Evolutionary conservation across 2,888 invertebrate genomes (phyloP), one percentile per base, ranked within the genome.

Genomic region (Synergus japonicus): DNA sequence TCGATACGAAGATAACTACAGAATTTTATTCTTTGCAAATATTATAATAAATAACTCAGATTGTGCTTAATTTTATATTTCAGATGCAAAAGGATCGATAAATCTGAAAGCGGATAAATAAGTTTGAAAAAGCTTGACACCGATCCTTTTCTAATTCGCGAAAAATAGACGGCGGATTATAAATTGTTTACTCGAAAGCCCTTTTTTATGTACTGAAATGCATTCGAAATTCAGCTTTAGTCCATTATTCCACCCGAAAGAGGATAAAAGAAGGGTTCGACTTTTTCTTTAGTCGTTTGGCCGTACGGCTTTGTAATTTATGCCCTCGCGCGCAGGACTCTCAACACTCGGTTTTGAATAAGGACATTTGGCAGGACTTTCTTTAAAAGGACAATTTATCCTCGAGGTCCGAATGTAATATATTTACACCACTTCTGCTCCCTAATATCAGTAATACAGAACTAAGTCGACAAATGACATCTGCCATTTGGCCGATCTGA

Each of bases 381-480:
- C 79, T 81, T 83, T 80, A 83, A 84, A 78, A 78, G 82, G 81
- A 82, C 82, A 83, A 84, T 84, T 83, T 84, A 84, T 82, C 82
- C 82, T 79, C 78, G 79, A 79, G 79, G 78, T 81, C 22, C 22
- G 44, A 44, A 46, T 67, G 67, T 67, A 67, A 67, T 67, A 67
- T 67, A 67, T 67, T 46, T 46, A 3, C 46, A 46, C 4, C 43
- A 58, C 8, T 8, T 7, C 54, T n/a, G 64, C 76, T 80, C 79
- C 60, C 79, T 78, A 76, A 81, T 78, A 81, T 79, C 82, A 46
- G 82, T 77, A 81, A 85, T 85, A 83, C 81, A 81, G 80, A 81
- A 82, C 76, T 77, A 67, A 81, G 78, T 79, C 82, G 84, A 83
- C 85, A 85, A 84, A 86, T 85, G 85, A 85, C 83, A 83, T 81